Evolutionary conservation across 1,140 invertebrate genomes (phyloP).

Genomic region (Drosophila leontia): DNA sequence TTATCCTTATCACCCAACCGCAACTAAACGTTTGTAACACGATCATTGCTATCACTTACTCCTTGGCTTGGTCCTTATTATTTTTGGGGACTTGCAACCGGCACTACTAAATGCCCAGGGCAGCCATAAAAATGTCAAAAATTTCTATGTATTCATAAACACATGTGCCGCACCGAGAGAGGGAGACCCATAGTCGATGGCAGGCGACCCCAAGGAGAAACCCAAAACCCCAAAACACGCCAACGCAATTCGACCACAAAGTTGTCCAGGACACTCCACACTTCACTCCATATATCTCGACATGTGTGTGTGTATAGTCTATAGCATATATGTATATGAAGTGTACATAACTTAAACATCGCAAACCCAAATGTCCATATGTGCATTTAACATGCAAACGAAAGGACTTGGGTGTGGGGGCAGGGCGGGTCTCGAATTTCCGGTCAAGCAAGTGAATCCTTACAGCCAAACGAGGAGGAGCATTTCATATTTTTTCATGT

Average conservation of each 20-base stretch:
- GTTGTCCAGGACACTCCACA: slow-evolving; percentile 45
- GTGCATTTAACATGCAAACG: slow-evolving; percentile 80
- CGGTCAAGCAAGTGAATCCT: slow-evolving; percentile 78
- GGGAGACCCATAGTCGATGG: slow-evolving; percentile 25
- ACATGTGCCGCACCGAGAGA: slow-evolving; percentile 55
- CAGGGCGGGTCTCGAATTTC: slow-evolving; percentile 69
- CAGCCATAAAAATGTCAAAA: slow-evolving; percentile 77
- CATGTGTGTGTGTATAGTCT: slow-evolving; percentile 43
- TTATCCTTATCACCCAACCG: slow-evolving; percentile 25
- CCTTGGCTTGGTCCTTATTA: slow-evolving; percentile 1
- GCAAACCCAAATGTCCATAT: slow-evolving; percentile 63
- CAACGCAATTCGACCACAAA: slow-evolving; percentile 55
- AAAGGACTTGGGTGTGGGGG: slow-evolving; percentile 12
- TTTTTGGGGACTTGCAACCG: slow-evolving; percentile 22
- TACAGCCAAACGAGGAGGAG: slow-evolving; percentile 48
- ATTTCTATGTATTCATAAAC: slow-evolving; percentile 80
- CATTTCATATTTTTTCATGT: slow-evolving; percentile 50
- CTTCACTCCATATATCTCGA: slow-evolving; percentile 39
- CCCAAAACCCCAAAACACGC: slow-evolving; percentile 60
- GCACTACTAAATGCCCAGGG: slow-evolving; percentile 41
- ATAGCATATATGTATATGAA: slow-evolving; percentile 40
- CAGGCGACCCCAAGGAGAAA: slow-evolving; percentile 55
- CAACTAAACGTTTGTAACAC: slow-evolving; percentile 46
- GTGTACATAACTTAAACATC: slow-evolving; percentile 68
- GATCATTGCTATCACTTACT: slow-evolving; percentile 47